Conservation (phyloP, 2,888 invertebrate genomes). For the Philonicus albiceps region DNA sequence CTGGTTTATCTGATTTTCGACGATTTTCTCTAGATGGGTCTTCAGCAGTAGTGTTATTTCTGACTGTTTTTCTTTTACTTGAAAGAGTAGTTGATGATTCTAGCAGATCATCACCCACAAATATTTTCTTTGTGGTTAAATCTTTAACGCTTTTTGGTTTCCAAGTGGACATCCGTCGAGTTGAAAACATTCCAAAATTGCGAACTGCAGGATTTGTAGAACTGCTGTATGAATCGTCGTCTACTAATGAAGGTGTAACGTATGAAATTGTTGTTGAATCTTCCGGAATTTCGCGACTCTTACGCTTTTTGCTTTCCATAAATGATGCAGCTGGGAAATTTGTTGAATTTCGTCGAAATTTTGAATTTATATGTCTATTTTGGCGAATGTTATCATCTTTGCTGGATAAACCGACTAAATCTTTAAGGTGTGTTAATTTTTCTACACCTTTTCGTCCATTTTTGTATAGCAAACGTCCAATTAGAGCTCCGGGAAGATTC, state of each 20-base stretch:
- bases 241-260: neutral
- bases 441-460: slow-evolving; percentile 58
- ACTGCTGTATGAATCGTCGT: slow-evolving; percentile 3
- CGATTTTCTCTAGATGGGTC: slow-evolving; percentile 46
- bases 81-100: neutral
- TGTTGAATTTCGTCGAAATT: slow-evolving; percentile 45
- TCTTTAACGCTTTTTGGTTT: slow-evolving; percentile 34
- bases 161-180: slow-evolving; percentile 46
- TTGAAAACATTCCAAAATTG: neutral
- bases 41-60: slow-evolving; percentile 24
- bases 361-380: slow-evolving; percentile 47
- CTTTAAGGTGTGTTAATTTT: slow-evolving; percentile 42
- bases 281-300: slow-evolving; percentile 25
- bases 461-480: slow-evolving; percentile 74
- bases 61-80: neutral
- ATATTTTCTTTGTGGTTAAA: neutral
- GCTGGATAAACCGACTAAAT: slow-evolving; percentile 42
- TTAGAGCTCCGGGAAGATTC: slow-evolving; percentile 75
- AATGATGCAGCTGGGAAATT: neutral
- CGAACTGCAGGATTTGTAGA: neutral
- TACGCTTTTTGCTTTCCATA: slow-evolving; percentile 9
- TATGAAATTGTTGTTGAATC: slow-evolving; percentile 10
- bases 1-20: slow-evolving; percentile 55
- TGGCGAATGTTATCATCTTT: slow-evolving; percentile 43
- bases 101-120: neutral